These are phyloP conservation scores for Sparidentex hasta DNA, from an alignment of 2,797 vertebrate genomes.

Conservation along the genomic window DNA sequence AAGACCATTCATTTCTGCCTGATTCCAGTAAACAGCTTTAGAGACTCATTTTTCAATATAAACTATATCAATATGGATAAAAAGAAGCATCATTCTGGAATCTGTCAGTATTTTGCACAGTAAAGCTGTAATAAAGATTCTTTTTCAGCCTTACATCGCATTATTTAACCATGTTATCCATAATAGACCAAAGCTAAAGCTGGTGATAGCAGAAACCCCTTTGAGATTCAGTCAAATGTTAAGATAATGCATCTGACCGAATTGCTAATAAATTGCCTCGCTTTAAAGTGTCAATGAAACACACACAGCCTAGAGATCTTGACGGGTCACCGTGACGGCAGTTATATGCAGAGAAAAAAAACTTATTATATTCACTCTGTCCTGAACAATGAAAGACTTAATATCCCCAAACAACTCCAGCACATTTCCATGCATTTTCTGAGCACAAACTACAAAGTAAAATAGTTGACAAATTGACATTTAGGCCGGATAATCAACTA, in stretches of 20 bases:
- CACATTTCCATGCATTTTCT: not conserved
- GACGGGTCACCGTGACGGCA: conserved; percentile 13
- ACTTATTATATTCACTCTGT: not conserved
- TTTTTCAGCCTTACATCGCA: conserved; percentile 27
- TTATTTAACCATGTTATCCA: conserved; percentile 55
- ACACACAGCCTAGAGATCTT: not conserved
- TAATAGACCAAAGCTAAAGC: conserved; percentile 59
- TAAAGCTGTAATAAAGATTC: conserved; percentile 25
- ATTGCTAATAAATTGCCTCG: conserved; percentile 35
- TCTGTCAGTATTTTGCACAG: conserved; percentile 7
- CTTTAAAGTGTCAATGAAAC: conserved; percentile 31
- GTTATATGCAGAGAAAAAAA: not conserved
- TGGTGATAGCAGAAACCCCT: conserved; percentile 39
- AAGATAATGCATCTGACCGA: conserved; percentile 57
- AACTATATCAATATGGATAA: not conserved
- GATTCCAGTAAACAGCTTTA: not conserved
- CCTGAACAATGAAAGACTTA: not conserved
- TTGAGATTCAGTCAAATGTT: conserved; percentile 42
- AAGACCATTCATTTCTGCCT: not conserved
- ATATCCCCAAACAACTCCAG: not conserved
- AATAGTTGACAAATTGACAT: not conserved
- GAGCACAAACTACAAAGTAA: not conserved
- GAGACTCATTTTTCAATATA: no score
- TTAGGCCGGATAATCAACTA: not conserved
- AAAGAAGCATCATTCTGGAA: not conserved